These are phyloP conservation scores for Leptinotarsa texana DNA, from an alignment of 1,140 invertebrate genomes.

Conservation along the genomic window DNA sequence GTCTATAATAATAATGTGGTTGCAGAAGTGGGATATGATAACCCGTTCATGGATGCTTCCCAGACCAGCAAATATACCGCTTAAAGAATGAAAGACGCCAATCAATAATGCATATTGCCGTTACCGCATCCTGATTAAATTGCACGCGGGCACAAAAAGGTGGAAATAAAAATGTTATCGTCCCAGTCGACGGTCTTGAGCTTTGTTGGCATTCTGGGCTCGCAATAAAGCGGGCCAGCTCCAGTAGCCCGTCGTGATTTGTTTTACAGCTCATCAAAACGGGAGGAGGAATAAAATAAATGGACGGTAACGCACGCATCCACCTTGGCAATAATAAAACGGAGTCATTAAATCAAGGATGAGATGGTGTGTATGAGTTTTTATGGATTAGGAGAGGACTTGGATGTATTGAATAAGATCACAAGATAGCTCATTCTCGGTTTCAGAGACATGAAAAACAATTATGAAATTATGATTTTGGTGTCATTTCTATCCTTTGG, in stretches of 20 bases:
- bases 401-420: not conserved
- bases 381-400: not conserved
- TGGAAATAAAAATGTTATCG: conserved; percentile 15
- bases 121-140: conserved; percentile 9
- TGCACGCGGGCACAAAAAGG: conserved; percentile 11
- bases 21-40: too few species aligned
- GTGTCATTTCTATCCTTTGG: too few species aligned
- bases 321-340: conserved; percentile 24
- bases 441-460: too few species aligned
- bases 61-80: too few species aligned
- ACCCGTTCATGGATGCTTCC: too few species aligned
- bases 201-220: conserved; percentile 6
- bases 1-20: too few species aligned
- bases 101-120: too few species aligned
- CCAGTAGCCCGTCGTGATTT: conserved; percentile 18
- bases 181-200: not conserved
- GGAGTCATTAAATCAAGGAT: conserved; percentile 16
- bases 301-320: conserved; percentile 12
- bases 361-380: not conserved
- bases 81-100: too few species aligned
- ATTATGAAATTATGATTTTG: too few species aligned
- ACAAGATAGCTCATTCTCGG: too few species aligned
- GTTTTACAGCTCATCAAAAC: conserved; percentile 29
- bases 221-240: not conserved
- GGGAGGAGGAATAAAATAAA: conserved; percentile 24